Evolutionary conservation across 1,140 invertebrate species (phyloP), one percentile per base, ranked within the genome.

Genomic region (Nautilus pompilius): DNA sequence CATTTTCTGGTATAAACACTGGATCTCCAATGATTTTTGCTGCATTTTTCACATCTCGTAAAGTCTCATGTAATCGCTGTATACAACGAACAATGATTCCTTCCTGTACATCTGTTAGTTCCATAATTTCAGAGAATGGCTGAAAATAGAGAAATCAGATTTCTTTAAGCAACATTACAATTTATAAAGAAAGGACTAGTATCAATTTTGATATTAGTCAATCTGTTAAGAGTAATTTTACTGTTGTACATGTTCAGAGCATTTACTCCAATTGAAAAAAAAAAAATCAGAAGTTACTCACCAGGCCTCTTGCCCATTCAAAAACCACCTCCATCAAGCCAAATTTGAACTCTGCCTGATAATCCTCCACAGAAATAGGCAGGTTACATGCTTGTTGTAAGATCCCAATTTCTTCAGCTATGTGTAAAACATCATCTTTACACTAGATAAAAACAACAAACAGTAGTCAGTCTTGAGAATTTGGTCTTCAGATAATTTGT

Each of bases 1-100:
- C 92, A 99, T 97, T 85, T 98, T 99, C 55, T 90, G 88, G 74
- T 90, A 89, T 0, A 99, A 83, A 22, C n/a, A 90, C 88, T 0
- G 93, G 90, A 83, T 98, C 93, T 0, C 97, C 97, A 66, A 99
- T 93, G 20, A 95, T 91, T 56, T 90, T 87, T 0, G 95, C 93
- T 1, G 95, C 96, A 74, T 95, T 93, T 76, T 91, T 64, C 0
- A 99, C 92, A 82, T 99, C 94, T 30, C 90, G 87, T 30, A 83
- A 82, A 1, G 93, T 90, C 86, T 99, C 97, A 78, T 96, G 92
- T 29, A 99, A 82, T 71, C 98, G 89, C 78, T 98, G 96, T 65
- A 99, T 99, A 76, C 94, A 97, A 41, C 96, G 87, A 0, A 99
- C 96, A 73, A 99, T 98, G 41, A 98, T 93, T 3, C 98, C 98